Evolutionary conservation across 2,113 vertebrate species (phyloP), one percentile per base, ranked within the genome.

Genomic region (Rhynchomys soricoides): DNA sequence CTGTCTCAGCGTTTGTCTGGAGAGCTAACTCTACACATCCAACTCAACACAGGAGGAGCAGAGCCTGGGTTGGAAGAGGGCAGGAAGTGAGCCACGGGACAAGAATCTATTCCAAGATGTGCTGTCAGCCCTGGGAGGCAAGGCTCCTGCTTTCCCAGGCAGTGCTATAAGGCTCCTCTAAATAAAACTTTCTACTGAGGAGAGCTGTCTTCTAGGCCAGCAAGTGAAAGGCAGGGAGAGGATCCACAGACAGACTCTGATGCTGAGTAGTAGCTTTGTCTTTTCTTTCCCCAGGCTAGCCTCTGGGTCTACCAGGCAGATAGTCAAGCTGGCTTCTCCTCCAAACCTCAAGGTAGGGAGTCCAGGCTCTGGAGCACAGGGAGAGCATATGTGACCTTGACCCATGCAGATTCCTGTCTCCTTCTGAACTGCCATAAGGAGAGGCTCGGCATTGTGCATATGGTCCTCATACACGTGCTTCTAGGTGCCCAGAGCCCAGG

Each of bases 361-460:
- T 5, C 71, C 43, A 11, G 40, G 83, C 68, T 91, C 73, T 71
- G 59, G 45, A 62, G 55, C 22, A 71, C 5, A 12, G 78, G 45
- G 45, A 74, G 57, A 43, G 57, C 57, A 59, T 21, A 59, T 31
- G 16, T 64, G 55, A 29, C 24, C 29, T 52, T 1, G 4, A 55
- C 37, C 29, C 4, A 1, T 8, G 59, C 10, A n/a, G 52, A 34
- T 6, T 71, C 48, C n/a, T 40, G 19, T 55, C 81, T 95, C 40
- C 13, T 43, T 52, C 73, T 86, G 19, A 26, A 68, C 31, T 55
- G 50, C 0, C 6, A 16, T 5, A 48, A 77, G 40, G n/a, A 1
- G 3, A 24, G 24, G 7, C 52, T 31, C 11, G 19, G 68, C 43
- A 17, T 2, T n/a, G 24, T 17, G 7, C 0, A 62, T 1, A 9